Evolutionary conservation across 2,888 invertebrate species (phyloP).

Genomic region (Cantharis rufa): DNA sequence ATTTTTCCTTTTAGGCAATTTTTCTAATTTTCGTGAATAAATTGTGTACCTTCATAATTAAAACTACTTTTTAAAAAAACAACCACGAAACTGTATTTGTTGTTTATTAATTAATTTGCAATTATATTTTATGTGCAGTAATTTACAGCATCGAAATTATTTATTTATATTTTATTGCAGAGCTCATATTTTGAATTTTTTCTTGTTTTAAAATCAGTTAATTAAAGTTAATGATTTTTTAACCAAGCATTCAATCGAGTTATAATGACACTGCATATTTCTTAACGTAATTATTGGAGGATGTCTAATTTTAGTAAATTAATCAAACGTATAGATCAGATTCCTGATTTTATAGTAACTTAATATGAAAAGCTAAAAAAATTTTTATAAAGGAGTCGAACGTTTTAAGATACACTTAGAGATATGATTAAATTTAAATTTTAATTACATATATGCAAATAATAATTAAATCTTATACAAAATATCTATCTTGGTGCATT

Average conservation of each 20-base stretch:
- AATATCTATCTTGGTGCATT: background rate
- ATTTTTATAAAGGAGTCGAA: background rate
- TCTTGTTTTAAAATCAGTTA: background rate
- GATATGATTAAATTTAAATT: background rate
- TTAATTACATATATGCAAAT: background rate
- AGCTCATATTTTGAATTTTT: background rate
- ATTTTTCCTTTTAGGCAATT: background rate
- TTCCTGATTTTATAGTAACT: background rate
- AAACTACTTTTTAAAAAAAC: background rate
- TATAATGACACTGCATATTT: conserved; percentile 15
- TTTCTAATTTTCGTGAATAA: background rate
- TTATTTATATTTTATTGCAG: background rate
- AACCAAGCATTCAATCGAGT: conserved; percentile 7
- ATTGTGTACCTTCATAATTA: background rate
- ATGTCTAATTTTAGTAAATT: background rate
- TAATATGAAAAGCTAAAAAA: background rate
- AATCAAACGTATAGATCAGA: background rate
- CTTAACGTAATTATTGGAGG: background rate
- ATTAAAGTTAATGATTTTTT: conserved; percentile 21
- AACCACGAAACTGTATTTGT: background rate
- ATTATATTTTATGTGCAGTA: background rate
- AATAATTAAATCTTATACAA: background rate
- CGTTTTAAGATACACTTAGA: background rate
- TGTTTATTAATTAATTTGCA: background rate
- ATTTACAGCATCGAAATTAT: background rate